A percentile compares a stretch with the other conserved stretches of the same genome.
These are phyloP conservation scores for Urocynchramus pylzowi DNA, from an alignment of 2,113 vertebrate genomes.

Conservation along the genomic window DNA sequence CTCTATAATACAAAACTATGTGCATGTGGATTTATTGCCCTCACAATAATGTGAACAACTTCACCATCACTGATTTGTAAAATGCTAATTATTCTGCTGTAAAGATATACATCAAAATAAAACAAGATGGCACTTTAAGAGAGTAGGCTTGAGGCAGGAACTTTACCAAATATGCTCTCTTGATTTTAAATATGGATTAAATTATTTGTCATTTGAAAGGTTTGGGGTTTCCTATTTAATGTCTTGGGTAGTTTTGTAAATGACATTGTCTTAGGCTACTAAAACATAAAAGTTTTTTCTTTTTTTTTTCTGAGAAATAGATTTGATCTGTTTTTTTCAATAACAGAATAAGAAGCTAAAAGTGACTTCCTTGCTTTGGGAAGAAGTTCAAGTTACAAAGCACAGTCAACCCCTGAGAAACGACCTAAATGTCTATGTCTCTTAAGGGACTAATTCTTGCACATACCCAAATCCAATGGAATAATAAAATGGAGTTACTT, in stretches of 20 bases:
- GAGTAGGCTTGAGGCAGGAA: background rate
- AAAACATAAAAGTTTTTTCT: background rate
- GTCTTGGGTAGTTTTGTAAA: background rate
- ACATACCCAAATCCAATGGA: background rate
- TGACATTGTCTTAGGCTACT: background rate
- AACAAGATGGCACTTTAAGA: background rate
- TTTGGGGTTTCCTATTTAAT: background rate
- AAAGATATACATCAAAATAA: slow-evolving; percentile 29
- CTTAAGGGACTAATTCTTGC: background rate
- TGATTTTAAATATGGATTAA: background rate
- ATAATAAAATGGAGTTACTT: background rate
- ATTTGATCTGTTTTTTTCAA: background rate
- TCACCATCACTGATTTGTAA: slow-evolving; percentile 22
- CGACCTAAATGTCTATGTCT: background rate
- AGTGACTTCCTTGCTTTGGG: background rate
- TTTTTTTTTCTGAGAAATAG: background rate
- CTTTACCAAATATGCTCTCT: background rate
- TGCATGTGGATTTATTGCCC: slow-evolving; percentile 37
- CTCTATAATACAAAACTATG: slow-evolving; percentile 4
- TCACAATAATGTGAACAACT: slow-evolving; percentile 13
- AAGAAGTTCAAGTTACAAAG: background rate
- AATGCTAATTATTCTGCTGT: slow-evolving; percentile 23
- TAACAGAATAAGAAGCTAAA: background rate
- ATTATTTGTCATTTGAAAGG: background rate
- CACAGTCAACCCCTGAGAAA: background rate